phyloP scores from a whole-genome alignment of 2,888 invertebrate genomes.

The Epinotia demarniana region DNA sequence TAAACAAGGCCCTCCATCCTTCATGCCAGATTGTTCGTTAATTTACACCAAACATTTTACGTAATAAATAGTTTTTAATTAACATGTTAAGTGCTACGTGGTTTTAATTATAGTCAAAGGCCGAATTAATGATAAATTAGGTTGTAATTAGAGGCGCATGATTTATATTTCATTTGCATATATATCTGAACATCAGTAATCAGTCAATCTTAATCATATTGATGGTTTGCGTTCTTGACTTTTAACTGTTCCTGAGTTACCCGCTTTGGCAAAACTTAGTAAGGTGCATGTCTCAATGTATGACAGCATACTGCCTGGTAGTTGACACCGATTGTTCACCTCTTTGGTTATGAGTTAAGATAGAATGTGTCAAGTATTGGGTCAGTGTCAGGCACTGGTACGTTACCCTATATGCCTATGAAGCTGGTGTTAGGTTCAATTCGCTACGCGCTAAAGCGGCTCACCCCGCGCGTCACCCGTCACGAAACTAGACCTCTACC shows the following conservation, averaged over 20 bases:
- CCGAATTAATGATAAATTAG: constrained; percentile 11
- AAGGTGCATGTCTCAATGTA: too few species aligned
- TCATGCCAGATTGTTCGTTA: too few species aligned
- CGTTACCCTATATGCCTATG: too few species aligned
- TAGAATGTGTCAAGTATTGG: too few species aligned
- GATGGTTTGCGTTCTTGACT: constrained; percentile 7
- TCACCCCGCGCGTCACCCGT: too few species aligned
- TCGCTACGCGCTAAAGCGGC: too few species aligned
- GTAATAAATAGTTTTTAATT: constrained; percentile 18
- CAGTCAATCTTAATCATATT: background rate
- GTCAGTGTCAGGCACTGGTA: too few species aligned
- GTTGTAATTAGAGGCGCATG: constrained; percentile 5
- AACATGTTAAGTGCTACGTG: constrained; percentile 3
- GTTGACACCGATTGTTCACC: too few species aligned
- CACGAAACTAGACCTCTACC: too few species aligned
- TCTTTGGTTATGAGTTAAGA: too few species aligned
- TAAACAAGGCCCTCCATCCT: background rate
- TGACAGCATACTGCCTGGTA: too few species aligned
- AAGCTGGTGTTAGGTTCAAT: too few species aligned
- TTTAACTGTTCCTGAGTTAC: background rate
- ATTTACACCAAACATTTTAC: background rate
- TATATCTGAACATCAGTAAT: background rate
- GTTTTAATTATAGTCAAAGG: constrained; percentile 6
- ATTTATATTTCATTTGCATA: constrained; percentile 23
- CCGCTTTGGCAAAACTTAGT: background rate